Conservation (phyloP, 2,888 invertebrate species). For the Camponotus fellah region DNA sequence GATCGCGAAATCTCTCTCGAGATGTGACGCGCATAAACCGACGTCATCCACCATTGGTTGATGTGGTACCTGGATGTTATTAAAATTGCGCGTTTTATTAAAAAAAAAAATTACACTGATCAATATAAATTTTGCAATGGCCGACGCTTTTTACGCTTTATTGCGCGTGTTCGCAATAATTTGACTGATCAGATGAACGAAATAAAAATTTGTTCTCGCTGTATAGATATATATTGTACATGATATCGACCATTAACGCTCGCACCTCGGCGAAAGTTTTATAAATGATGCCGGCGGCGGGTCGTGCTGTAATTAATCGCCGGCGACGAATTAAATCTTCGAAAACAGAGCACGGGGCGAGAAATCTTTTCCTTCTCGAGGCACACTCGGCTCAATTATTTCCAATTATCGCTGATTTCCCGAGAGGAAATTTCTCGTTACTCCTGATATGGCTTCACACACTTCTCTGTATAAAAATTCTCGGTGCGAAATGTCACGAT, state of each 20-base stretch:
- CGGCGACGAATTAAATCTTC: conserved; percentile 37
- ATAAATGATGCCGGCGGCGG: conserved; percentile 2
- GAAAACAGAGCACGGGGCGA: not conserved
- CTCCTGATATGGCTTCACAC: not conserved
- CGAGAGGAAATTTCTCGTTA: conserved; percentile 1
- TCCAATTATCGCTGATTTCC: conserved; percentile 43
- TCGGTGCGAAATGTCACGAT: not conserved
- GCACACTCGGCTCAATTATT: conserved; percentile 24
- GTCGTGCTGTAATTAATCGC: conserved; percentile 30
- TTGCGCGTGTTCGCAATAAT: conserved; percentile 16
- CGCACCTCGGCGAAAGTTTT: conserved; percentile 14
- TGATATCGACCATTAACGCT: conserved; percentile 19
- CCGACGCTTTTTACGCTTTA: not conserved
- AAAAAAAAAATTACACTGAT: conserved; percentile 5
- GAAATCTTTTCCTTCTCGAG: not conserved
- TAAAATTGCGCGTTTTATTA: not conserved
- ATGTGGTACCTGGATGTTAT: not conserved
- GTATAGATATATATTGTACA: not conserved
- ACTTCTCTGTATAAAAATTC: conserved; percentile 27
- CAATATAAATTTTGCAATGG: not conserved
- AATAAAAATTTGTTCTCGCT: not conserved
- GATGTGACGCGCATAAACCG: conserved; percentile 33
- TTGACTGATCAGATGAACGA: not conserved
- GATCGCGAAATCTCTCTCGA: conserved; percentile 21
- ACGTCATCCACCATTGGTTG: not conserved